Evolutionary conservation across 2,113 vertebrate genomes (phyloP), one percentile per base, ranked within the genome.

Genomic region (Cnemophilus loriae): DNA sequence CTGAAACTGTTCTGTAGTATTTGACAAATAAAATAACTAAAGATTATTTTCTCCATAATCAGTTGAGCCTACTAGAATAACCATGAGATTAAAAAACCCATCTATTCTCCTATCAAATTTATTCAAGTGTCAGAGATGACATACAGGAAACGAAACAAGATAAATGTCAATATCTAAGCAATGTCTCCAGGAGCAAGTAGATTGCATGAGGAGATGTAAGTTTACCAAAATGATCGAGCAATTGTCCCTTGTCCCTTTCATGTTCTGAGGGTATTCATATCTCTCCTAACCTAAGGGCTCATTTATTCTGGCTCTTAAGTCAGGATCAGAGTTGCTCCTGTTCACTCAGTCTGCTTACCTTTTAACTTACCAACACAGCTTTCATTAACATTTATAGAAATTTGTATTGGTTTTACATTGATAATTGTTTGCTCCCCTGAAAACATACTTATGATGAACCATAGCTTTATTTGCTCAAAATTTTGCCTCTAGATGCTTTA

Each of bases 101-200:
- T 87, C 61, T 91, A n/a, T 89, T 94, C 64, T 77, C 84, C 93
- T 90, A 92, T 35, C 60, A 80, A 64, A 59, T 89, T 96, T 93
- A 94, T 96, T 96, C 90, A 96, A 96, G 90, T 94, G 64, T 94
- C 90, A 95, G 33, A 50, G 79, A 91, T 93, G 70, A 96, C 64
- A 91, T 59, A 94, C 16, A 95, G 89, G 90, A 97, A 98, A 93
- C 41, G 97, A 93, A 97, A 57, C 39, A 87, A 95, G 82, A 92
- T 44, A 94, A 59, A 52, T 70, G 71, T 55, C 57, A 79, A 33
- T 61, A 57, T 22, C 37, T 65, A 65, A 73, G 59, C 44, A 85
- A 57, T 11, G 17, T 46, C 13, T 83, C 32, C n/a, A 60, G 59
- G 16, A 89, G n/a, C 24, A 89, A 89, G 21, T 33, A n/a, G 28